Evolutionary conservation across 2,888 invertebrate genomes (phyloP), one percentile per base, ranked within the genome.

Genomic region (Exocentrus adspersus): DNA sequence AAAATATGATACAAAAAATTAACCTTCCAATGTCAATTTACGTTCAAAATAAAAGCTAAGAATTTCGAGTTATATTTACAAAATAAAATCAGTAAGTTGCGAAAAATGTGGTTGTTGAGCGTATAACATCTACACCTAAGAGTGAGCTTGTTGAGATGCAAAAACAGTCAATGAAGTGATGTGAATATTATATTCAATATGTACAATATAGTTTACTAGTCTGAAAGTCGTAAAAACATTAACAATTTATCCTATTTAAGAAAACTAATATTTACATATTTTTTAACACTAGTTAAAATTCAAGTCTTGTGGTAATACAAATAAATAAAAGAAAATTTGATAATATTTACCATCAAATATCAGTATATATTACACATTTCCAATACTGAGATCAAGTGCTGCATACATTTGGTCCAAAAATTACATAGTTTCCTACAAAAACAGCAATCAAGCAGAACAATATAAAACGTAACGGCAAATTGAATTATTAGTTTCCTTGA

Each of bases 401-500:
- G 62, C 67, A 63, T 70, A 70, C 64, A 68, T 70, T 70, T 70
- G 70, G 70, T 70, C 70, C 67, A 65, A 67, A 60, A 65, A 67
- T 70, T 66, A 68, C 59, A 63, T 41, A 63, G 60, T 30, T 64
- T 50, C 52, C 58, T 65, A 52, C n/a, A 53, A 59, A 32, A 37
- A 17, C 37, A 19, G 24, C 43, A 51, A 32, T 60, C 46, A 42
- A 53, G 46, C 43, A 64, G 32, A 60, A 60, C n/a, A n/a, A n/a
- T n/a, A n/a, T n/a, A 43, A 43, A 19, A 16, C 43, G 17, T 43
- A 43, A 7, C 16, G 2, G 16, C 14, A 42, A 16, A 42, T 16
- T 24, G 24, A 5, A 24, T 7, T 5, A 24, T 24, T 24, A 24
- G 3, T 24, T 24, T 24, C 3, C 3, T 24, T 7, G 3, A 5